A percentile compares a stretch with the other conserved stretches of the same genome.
Evolutionary conservation across 2,113 vertebrate species (phyloP).

Genomic region (Spermophilus dauricus): DNA sequence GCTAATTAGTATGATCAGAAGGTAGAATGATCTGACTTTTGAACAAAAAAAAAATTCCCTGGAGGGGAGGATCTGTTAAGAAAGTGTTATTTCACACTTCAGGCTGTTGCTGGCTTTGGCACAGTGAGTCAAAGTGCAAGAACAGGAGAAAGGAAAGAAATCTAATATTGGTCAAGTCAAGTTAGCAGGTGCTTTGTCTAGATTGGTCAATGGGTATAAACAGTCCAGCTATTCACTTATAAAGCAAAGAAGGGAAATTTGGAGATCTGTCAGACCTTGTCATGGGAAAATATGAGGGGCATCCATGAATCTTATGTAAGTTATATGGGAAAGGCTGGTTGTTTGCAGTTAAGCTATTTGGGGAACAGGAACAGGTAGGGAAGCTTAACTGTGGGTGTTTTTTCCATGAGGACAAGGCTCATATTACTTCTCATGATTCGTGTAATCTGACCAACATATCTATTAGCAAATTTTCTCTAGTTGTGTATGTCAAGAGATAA

Average conservation of each 20-base stretch:
- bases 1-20: neutral
- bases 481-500: neutral
- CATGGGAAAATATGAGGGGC: no score
- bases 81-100: neutral
- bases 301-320: neutral
- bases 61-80: neutral
- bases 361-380: accelerated
- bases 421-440: neutral
- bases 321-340: neutral
- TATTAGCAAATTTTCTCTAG: neutral
- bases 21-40: no score
- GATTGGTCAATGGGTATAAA: neutral
- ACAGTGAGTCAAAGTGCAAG: neutral
- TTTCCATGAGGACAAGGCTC: neutral
- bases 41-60: neutral
- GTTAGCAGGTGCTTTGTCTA: neutral
- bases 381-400: neutral
- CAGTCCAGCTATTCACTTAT: neutral
- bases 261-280: neutral
- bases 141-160: neutral
- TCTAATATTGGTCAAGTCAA: neutral
- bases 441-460: neutral
- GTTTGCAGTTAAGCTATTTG: neutral
- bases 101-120: neutral
- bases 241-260: neutral